Base-by-base conservation (phyloP, 2,888 invertebrate genomes). In the Ormyrus nitidulus region DNA sequence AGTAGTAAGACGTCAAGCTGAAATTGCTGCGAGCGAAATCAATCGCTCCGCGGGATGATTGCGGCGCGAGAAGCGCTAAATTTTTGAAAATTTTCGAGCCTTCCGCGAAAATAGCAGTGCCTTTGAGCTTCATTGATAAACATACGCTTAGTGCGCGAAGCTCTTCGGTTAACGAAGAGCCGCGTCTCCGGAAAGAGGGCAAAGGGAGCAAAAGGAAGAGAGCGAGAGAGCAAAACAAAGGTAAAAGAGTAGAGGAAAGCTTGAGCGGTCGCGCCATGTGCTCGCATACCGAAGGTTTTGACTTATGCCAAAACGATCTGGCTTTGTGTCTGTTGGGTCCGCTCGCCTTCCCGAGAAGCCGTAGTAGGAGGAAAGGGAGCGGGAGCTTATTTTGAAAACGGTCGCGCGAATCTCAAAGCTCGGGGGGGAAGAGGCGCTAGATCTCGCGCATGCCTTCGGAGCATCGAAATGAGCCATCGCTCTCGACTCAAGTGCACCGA, bases 231-330 rank as follows among this genome's bases (percentile, higher is more conserved):
- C 51, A 66, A 73, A 51, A 46, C 10, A 49, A 34, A 5, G 34
- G 58, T 19, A 54, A 34, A 34, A 66, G 53, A 62, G 61, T 9
- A 74, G 64, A 66, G 34, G 34, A 34, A 34, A 73, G 79, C 74
- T 77, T 34, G 64, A 80, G 70, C 79, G 82, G 80, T 84, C 81
- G 81, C 82, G 81, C 83, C 86, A 85, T 86, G 85, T 83, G 83
- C 85, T 79, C 78, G 82, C 86, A 86, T 86, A 86, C 85, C 86
- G 84, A 86, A 87, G 85, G 86, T 89, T 89, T 89, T 89, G 89
- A 90, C 88, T 88, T 88, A 89, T 89, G 89, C 89, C 87, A 88
- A 89, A 89, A 87, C 87, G 89, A 89, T 89, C 86, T 82, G 86
- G 86, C 89, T 89, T 89, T 88, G 89, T 89, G 88, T 87, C 87